Conservation (phyloP, 2,797 vertebrate species). For the Chrosomus eos region DNA sequence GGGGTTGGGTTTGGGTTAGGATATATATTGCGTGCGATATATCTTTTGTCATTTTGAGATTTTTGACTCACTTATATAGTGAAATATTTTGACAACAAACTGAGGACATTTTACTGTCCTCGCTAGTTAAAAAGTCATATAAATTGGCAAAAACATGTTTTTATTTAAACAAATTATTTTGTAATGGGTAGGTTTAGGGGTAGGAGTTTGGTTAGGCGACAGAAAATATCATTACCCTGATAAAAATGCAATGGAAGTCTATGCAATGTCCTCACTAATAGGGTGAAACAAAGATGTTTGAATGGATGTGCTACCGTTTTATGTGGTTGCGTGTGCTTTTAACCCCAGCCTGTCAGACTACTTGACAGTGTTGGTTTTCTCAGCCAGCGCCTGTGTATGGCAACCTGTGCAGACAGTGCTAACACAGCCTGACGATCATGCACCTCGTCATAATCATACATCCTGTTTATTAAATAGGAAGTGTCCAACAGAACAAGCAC, state of each 20-base stretch:
- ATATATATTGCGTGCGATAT: too few species aligned
- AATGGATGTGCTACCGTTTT: neutral
- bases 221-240: too few species aligned
- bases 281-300: neutral
- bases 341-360: neutral
- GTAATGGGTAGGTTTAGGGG: neutral
- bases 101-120: too few species aligned
- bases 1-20: too few species aligned
- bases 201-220: too few species aligned
- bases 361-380: slow-evolving; percentile 29
- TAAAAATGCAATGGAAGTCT: neutral
- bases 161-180: neutral
- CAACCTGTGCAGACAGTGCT: slow-evolving; percentile 27
- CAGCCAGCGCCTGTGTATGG: slow-evolving; percentile 24
- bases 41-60: too few species aligned
- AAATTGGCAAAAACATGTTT: neutral
- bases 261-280: neutral
- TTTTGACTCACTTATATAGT: too few species aligned
- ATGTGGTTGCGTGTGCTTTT: neutral
- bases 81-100: too few species aligned
- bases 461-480: slow-evolving; percentile 56
- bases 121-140: neutral
- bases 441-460: slow-evolving; percentile 51
- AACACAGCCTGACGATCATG: slow-evolving; percentile 43
- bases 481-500: slow-evolving; percentile 38